Evolutionary conservation across 2,797 vertebrate species (phyloP), one percentile per base, ranked within the genome.

Genomic region (Mareca strepera): DNA sequence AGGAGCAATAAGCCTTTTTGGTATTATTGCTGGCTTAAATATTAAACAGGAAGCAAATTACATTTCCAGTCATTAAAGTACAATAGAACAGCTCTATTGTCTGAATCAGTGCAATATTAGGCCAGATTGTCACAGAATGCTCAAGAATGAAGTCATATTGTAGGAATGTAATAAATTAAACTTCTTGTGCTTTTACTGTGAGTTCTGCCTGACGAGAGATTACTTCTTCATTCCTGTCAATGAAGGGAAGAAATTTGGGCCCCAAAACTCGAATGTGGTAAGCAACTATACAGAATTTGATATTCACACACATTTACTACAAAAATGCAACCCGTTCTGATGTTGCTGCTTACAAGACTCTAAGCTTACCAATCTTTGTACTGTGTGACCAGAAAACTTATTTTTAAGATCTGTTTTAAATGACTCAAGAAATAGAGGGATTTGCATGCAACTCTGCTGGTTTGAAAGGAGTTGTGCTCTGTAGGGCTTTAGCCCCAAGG

Each of bases 21-120:
- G 33, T 90, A 91, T 87, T 96, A 92, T 87, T 82, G 70, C 78
- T 96, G 92, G 77, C 82, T 97, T 95, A 97, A 96, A 95, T 97
- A 97, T 97, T 91, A 95, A 97, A 93, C 88, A 96, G 94, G 91
- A 96, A 97, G 95, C 95, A 97, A 97, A 97, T 97, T 97, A 93
- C 70, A 93, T 91, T 92, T 96, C 85, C 83, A 80, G 77, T 93
- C 81, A 97, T 96, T 96, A 96, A 97, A 96, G 87, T 92, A 94
- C 81, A 96, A 95, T 93, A 94, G 86, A 97, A 93, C 93, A 96
- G 95, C 70, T 94, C 92, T 95, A 95, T 96, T 97, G 86, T 96
- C 90, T 97, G 95, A 96, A 80, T 96, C 88, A 94, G 73, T 91
- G 81, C 92, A 96, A 93, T 94, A 96, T 95, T 97, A 96, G 88